Evolutionary conservation across 2,888 invertebrate species (phyloP), one percentile per base, ranked within the genome.

Genomic region (Nebria brevicollis): DNA sequence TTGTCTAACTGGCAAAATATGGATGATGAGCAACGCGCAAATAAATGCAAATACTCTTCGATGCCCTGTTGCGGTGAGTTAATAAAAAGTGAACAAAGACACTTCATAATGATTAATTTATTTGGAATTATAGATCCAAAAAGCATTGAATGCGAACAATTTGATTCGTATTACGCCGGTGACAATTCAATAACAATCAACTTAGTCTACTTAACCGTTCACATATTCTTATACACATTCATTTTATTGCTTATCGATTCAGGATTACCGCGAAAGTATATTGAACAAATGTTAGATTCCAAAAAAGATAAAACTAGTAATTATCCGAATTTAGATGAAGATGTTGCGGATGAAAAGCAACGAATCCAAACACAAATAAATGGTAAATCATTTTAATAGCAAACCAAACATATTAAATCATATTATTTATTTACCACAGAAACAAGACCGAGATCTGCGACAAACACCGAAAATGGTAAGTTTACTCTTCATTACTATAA

Each of bases 341-440:
- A 90, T 85, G 89, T 90, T 5, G 84, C 84, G 7, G 84, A 83
- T 4, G 90, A 90, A 84, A 85, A 87, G 74, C 84, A 88, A 15
- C 85, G 87, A 76, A 85, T 90, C 74, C 70, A 77, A n/a, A 64
- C 75, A 66, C 64, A 83, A 66, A 66, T 83, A 11, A 66, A 73
- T 41, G 78, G 78, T 73, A 72, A 54, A 73, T 11, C 26, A 0
- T 26, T n/a, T 10, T 41, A 10, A 1, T 34, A 41, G 41, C 8
- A 10, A 20, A 2, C 7, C 13, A 20, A 70, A 26, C 34, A 15
- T 41, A 10, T 41, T 41, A 43, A 15, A 34, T 73, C 11, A 73
- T 41, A 26, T 73, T 73, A 11, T 73, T 72, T 73, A 42, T 41
- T 73, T 5, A 34, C 34, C 34, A 34, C 26, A 73, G 73, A 73